Conservation (phyloP, 2,797 vertebrate species). For the Dermochelys coriacea region DNA sequence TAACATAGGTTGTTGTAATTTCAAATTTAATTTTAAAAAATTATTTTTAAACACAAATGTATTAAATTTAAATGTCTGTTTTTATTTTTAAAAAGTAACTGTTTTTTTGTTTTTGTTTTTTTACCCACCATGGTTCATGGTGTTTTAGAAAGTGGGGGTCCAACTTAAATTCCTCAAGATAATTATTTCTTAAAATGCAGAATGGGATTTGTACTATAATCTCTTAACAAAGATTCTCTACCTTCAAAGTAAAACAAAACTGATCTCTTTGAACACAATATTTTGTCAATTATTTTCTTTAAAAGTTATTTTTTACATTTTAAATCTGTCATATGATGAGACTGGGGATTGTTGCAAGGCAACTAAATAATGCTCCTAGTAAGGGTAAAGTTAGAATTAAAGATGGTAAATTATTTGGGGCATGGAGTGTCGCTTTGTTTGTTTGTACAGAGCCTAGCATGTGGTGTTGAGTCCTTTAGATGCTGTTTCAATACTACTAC, state of each 20-base stretch:
- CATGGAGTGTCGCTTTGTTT: not conserved
- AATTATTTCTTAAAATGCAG: not conserved
- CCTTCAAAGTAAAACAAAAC: not conserved
- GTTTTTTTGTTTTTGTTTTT: too few relatives aligned
- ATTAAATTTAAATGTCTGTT: too few relatives aligned
- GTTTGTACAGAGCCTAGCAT: not conserved
- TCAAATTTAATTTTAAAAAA: too few relatives aligned
- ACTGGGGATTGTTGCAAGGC: accelerated
- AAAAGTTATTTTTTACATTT: not conserved
- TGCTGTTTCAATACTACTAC: not conserved
- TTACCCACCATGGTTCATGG: not conserved
- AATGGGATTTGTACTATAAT: not conserved
- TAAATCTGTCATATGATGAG: accelerated
- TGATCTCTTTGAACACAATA: not conserved
- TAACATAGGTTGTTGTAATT: too few relatives aligned
- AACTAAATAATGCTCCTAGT: not conserved
- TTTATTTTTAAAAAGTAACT: too few relatives aligned
- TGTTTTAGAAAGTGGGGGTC: not conserved
- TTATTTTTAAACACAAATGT: too few relatives aligned
- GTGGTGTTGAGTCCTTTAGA: not conserved
- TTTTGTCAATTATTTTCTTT: not conserved
- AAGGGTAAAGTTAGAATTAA: not conserved
- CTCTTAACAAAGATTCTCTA: constrained; percentile 13
- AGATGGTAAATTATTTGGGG: not conserved
- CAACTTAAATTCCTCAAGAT: not conserved